Base-by-base conservation (phyloP, 1,140 invertebrate genomes). In the Drosophila repletoides region DNA sequence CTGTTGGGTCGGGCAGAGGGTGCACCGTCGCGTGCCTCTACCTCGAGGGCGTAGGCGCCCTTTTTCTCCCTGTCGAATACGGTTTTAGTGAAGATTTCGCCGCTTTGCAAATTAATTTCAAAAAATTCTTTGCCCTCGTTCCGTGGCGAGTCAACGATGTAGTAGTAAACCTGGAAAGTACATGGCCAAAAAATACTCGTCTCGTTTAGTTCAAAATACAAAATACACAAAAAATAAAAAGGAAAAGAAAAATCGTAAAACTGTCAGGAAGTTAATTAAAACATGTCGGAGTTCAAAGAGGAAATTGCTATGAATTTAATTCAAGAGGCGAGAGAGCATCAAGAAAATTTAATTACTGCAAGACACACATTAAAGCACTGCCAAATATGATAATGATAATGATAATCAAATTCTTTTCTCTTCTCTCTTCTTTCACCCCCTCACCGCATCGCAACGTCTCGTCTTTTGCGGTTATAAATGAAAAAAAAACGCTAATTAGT, bases 21-120 rank as follows among this genome's bases (percentile, higher is more conserved):
- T 51, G 96, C 96, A 36, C 97, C 97, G 90, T 99, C 97, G 40
- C 97, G 92, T 0, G 97, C 97, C 88, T 97, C 96, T 56, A 99
- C 97, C 88, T 97, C 96, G 71, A 99, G 91, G 5, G 97, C 97
- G 91, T 98, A 99, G 21, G 97, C 97, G 12, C 96, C 96, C 89
- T 98, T 96, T 92, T 97, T 97, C 90, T 98, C 96, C 66, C 97
- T 94, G 92, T 98, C 96, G 92, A 99, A 98, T 63, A 97, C 95
- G 38, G 96, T 92, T 91, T 97, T 97, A 1, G 97, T 98, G 91
- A 96, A 98, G 72, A 99, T 95, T 91, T 98, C 97, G 0, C 97
- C 97, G 7, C 96, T 96, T 88, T 98, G 95, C 88, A 95, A 93
- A 91, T 98, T 97, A 90, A 98, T 98, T 91, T 97, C 96, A 91